Conservation (phyloP, 2,113 vertebrate species). For the Sylvilagus bachmani region DNA sequence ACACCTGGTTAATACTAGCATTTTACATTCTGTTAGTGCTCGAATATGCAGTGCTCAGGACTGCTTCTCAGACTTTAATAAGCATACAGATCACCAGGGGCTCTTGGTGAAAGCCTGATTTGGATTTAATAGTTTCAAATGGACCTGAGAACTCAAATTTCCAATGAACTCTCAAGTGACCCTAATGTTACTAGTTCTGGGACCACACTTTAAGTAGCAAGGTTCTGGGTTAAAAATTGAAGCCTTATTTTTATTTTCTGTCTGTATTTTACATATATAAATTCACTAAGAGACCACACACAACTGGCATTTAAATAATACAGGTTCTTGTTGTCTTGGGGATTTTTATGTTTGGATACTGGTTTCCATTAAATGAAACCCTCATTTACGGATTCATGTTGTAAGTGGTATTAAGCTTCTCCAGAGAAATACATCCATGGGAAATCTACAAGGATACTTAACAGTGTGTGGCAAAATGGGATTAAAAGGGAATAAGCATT, state of each 20-base stretch:
- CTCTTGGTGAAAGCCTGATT: not conserved
- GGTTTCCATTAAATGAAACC: not conserved
- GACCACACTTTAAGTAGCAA: not conserved
- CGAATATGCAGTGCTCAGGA: not conserved
- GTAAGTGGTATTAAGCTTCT: not conserved
- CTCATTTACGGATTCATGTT: not conserved
- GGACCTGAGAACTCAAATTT: not conserved
- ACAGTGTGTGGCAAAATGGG: too few species aligned
- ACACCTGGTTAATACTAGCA: not conserved
- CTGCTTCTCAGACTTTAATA: not conserved
- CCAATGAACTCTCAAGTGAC: not conserved
- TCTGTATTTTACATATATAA: not conserved
- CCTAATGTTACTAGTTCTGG: not conserved
- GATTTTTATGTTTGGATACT: not conserved
- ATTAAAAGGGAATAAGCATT: too few species aligned
- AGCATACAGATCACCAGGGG: not conserved
- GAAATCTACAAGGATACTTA: too few species aligned
- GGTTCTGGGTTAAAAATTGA: not conserved
- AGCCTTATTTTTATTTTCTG: not conserved
- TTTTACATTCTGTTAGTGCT: not conserved
- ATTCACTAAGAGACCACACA: not conserved
- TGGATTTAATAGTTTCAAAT: not conserved
- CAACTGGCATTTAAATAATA: not conserved
- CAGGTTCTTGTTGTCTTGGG: not conserved
- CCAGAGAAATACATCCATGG: not conserved